phyloP scores from a whole-genome alignment of 2,888 invertebrate species.

The Anthophora plumipes region DNA sequence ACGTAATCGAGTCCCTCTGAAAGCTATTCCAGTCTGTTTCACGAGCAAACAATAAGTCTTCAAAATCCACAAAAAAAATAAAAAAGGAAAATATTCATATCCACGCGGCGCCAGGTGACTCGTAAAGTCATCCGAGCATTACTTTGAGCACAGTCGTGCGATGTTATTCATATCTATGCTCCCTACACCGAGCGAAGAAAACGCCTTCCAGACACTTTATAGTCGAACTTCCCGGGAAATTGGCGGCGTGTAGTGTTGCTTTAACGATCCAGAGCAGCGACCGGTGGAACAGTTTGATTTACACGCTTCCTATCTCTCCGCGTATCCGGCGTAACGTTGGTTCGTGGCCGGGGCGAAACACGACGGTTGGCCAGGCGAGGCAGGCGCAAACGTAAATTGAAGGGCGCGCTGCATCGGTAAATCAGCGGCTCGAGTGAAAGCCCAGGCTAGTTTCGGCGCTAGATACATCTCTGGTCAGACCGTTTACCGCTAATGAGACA shows the following conservation, averaged over 20 bases:
- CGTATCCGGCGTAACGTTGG: slow-evolving; percentile 47
- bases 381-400: slow-evolving; percentile 56
- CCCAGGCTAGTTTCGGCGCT: slow-evolving; percentile 66
- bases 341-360: slow-evolving; percentile 28
- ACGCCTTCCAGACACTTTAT: slow-evolving; percentile 31
- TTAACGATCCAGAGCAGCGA: slow-evolving; percentile 44
- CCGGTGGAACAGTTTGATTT: slow-evolving; percentile 60
- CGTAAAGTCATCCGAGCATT: slow-evolving; percentile 17
- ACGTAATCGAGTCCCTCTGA: too few species aligned
- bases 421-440: slow-evolving; percentile 68
- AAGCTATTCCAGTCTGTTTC: too few species aligned
- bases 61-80: too few species aligned
- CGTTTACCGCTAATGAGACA: slow-evolving; percentile 77
- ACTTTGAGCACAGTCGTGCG: background rate
- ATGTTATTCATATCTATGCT: slow-evolving; percentile 24
- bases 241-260: background rate
- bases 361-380: background rate
- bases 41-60: too few species aligned
- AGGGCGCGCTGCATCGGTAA: slow-evolving; percentile 61
- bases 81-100: too few species aligned
- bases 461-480: slow-evolving; percentile 65
- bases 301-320: slow-evolving; percentile 55
- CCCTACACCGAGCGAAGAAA: background rate
- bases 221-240: slow-evolving; percentile 11
- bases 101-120: background rate